Base-by-base conservation (phyloP, 2,113 vertebrate genomes). In the Clarias magur region DNA sequence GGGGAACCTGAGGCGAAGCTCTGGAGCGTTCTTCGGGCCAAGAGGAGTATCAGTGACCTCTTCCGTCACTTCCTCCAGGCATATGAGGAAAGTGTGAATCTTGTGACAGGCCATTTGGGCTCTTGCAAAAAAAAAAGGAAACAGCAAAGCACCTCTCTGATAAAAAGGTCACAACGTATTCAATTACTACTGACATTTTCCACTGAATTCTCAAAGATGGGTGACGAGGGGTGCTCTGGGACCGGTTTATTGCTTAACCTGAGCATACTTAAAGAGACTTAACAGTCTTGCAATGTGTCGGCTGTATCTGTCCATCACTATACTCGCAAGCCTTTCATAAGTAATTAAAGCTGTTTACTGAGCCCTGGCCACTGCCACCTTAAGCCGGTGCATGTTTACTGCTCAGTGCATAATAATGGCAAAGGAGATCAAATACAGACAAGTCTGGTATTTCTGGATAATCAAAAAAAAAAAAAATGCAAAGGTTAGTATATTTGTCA, bases 171-270 rank as follows among this genome's bases (percentile, higher is more conserved):
- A 92, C 54, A 23, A 83, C 78, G 87, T 83, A 86, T 83, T 91
- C 91, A 95, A 94, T 95, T 94, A 94, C 89, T 85, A 59, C 48
- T 91, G 92, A 93, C 88, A 93, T 94, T 93, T 93, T 87, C 85
- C 88, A 89, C 91, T 89, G 88, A 91, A 92, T 89, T 89, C 90
- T 83, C 82, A 88, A 89, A 90, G 91, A 91, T 91, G 88, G 90
- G 90, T 91, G 91, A 91, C 88, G 89, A 89, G 84, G 84, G 57
- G 53, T 89, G 89, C 89, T 82, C 82, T 73, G 87, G 88, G 92
- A 89, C 88, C 65, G 56, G 86, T 72, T 88, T 89, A 93, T 90
- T 87, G 89, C 89, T 92, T 92, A 91, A 92, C 93, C 91, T 7
- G 42, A 87, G 82, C 87, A 86, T 63, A 83, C 88, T 86, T 73